Base-by-base conservation (phyloP, 2,888 invertebrate genomes). In the Germaria angustata region DNA sequence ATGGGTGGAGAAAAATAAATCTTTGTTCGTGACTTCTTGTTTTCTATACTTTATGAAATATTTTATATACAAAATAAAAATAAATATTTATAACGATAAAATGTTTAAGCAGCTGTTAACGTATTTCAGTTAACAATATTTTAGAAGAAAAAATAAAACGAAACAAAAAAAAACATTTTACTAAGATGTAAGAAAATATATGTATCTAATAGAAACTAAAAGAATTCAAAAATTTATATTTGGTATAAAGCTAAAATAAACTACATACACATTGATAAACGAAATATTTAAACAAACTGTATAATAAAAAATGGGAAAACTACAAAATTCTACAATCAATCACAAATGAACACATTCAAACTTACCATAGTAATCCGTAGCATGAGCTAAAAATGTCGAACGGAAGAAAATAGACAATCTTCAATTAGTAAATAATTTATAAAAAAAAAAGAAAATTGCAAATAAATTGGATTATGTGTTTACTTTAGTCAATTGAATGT, bases 281-380 rank as follows among this genome's bases (percentile, higher is more conserved):
- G 49, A 76, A 79, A 59, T 72, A 66, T 76, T 59, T 71, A 57
- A 79, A 80, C 65, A 80, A 80, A 84, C 71, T 75, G 73, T 46
- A 72, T 75, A 34, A 55, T 77, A 49, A 57, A 53, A 78, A 80
- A 34, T 53, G 53, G 57, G 34, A 28, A 32, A 89, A 89, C 91
- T 69, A 59, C 53, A 73, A 89, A 88, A 88, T 90, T 91, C 90
- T 85, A 84, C 85, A 85, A 81, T 85, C 87, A 63, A 75, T 84
- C 93, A 93, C 93, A 66, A n/a, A 28, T 66, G 24, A 61, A 94
- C 36, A 78, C 51, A 94, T 93, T 93, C 93, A 93, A 94, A 97
- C 98, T 98, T 97, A 98, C 98, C 98, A 97, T 98, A 98, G 94
- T 98, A 98, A 94, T 98, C 98, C 94, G 98, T 96, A 92, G 97